Evolutionary conservation across 2,888 invertebrate species (phyloP).

Genomic region (Heteropelma amictum): DNA sequence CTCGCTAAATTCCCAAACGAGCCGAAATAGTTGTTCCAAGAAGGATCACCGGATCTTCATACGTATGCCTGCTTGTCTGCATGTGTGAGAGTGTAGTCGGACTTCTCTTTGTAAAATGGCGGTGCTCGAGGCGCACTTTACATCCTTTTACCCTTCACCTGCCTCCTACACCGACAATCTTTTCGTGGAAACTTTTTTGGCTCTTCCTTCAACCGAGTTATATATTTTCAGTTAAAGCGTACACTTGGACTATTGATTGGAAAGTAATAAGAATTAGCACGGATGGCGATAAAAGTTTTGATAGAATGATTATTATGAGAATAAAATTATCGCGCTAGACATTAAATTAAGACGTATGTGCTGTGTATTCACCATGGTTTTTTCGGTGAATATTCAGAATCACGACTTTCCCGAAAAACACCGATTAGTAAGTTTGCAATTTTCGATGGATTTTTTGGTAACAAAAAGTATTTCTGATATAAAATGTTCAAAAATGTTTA

Average conservation of each 20-base stretch:
- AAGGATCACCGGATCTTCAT: conserved; percentile 44
- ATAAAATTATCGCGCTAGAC: no score
- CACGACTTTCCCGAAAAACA: no score
- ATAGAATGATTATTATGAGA: no score
- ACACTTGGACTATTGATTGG: conserved; percentile 42
- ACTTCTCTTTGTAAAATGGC: conserved; percentile 29
- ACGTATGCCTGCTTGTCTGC: background rate
- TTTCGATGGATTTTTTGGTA: no score
- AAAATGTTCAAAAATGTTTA: no score
- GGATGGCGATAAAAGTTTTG: background rate
- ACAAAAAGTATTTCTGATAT: no score
- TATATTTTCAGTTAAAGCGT: no score
- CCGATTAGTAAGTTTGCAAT: no score
- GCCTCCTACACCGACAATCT: conserved; percentile 31
- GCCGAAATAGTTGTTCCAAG: conserved; percentile 66
- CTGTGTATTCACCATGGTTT: no score
- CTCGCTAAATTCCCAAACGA: conserved; percentile 60
- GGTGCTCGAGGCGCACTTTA: conserved; percentile 40
- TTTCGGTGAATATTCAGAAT: no score
- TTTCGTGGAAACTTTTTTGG: conserved; percentile 42
- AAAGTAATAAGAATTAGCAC: background rate
- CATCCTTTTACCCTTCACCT: background rate
- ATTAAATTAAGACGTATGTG: no score
- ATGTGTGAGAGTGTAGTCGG: conserved; percentile 1
- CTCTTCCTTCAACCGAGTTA: conserved; percentile 13